These are phyloP conservation scores for Coranthus polyacanthus DNA, from an alignment of 2,797 vertebrate species.

Conservation along the genomic window DNA sequence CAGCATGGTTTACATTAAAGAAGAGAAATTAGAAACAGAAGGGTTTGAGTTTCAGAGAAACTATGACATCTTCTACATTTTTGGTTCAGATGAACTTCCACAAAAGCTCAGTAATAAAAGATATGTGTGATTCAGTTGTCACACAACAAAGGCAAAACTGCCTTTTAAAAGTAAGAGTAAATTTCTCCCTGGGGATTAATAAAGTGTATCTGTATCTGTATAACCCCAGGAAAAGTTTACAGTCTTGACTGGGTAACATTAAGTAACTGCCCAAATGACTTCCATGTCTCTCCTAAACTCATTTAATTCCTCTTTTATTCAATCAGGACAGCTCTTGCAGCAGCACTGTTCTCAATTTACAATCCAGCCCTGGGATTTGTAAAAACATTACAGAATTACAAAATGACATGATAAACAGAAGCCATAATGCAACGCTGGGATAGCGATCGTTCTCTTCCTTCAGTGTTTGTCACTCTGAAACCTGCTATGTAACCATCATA, in stretches of 20 bases:
- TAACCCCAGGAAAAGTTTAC: background rate
- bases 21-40: conserved; percentile 10
- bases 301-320: conserved; percentile 50
- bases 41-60: conserved; percentile 22
- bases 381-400: conserved; percentile 50
- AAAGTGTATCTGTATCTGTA: no score
- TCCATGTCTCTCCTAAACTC: conserved; percentile 38
- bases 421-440: conserved; percentile 1
- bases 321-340: conserved; percentile 41
- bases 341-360: conserved; percentile 44
- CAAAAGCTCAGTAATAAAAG: conserved; percentile 3
- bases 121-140: background rate
- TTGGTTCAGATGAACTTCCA: conserved; percentile 11
- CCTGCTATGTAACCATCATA: conserved; percentile 16
- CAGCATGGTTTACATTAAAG: conserved; percentile 39
- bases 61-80: conserved; percentile 19
- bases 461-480: conserved; percentile 21
- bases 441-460: conserved; percentile 32
- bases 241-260: conserved; percentile 5
- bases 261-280: conserved; percentile 3
- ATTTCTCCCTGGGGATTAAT: no score
- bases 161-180: no score
- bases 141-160: no score
- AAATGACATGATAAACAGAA: conserved; percentile 45
- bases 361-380: conserved; percentile 48